Percentiles rank a stretch among this genome's conserved stretches.
These are phyloP conservation scores for Temnothorax ravouxi DNA, from an alignment of 2,888 invertebrate genomes.

Conservation along the genomic window DNA sequence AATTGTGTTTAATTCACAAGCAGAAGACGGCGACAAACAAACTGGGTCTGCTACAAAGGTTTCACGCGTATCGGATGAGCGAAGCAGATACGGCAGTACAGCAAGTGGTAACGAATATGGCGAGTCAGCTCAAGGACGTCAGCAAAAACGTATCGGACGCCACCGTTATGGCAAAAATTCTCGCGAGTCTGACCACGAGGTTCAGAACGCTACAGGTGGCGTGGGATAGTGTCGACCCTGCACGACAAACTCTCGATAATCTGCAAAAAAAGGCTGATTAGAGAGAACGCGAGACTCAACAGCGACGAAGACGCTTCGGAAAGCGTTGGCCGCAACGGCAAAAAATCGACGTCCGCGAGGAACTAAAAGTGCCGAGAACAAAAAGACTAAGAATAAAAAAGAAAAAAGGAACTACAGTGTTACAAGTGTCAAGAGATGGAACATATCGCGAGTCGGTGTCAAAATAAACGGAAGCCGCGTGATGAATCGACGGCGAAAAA, in stretches of 20 bases:
- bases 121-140: conserved; percentile 14
- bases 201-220: no score
- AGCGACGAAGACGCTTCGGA: conserved; percentile 36
- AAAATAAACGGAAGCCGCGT: conserved; percentile 51
- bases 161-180: no score
- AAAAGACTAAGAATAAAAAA: conserved; percentile 15
- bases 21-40: conserved; percentile 66
- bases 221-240: no score
- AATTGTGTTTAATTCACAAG: conserved; percentile 63
- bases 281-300: conserved; percentile 61
- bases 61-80: conserved; percentile 63
- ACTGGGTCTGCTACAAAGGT: conserved; percentile 59
- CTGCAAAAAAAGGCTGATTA: conserved; percentile 63
- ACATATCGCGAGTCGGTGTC: background rate
- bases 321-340: conserved; percentile 56
- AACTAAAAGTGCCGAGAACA: background rate
- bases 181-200: no score
- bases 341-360: conserved; percentile 38
- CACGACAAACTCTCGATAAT: conserved; percentile 63
- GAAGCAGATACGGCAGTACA: conserved; percentile 62
- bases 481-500: conserved; percentile 6
- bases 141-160: no score
- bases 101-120: conserved; percentile 65
- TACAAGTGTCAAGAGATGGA: conserved; percentile 6
- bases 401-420: background rate